Evolutionary conservation across 2,113 vertebrate genomes (phyloP).

Genomic region (Peromyscus maniculatus): DNA sequence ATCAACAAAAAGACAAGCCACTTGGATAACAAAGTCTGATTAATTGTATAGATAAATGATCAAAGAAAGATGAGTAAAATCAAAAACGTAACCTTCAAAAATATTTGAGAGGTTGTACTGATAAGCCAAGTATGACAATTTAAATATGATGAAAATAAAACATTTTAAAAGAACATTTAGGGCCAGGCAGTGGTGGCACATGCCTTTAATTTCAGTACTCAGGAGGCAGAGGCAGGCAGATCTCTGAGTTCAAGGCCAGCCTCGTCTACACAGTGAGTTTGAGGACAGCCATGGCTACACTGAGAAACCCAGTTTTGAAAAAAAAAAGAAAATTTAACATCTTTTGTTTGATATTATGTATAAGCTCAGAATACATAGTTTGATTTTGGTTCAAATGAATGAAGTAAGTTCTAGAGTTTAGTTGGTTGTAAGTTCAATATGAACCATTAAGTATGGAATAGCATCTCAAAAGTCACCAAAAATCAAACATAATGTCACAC

Average conservation of each 20-base stretch:
- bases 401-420: slow-evolving; percentile 46
- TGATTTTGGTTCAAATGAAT: slow-evolving; percentile 38
- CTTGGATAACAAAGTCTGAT: slow-evolving; percentile 20
- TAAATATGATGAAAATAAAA: slow-evolving; percentile 55
- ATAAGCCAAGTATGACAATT: neutral
- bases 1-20: slow-evolving; percentile 35
- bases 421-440: slow-evolving; percentile 33
- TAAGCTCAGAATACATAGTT: neutral
- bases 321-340: slow-evolving; percentile 46
- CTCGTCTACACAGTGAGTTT: neutral
- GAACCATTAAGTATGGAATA: neutral
- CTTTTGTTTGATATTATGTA: slow-evolving; percentile 42
- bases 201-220: neutral
- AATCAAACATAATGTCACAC: neutral
- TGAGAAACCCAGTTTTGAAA: neutral
- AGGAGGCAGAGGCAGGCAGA: neutral
- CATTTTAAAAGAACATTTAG: neutral
- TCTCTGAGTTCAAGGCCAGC: neutral
- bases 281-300: neutral
- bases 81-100: slow-evolving; percentile 58
- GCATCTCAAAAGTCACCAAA: slow-evolving; percentile 54
- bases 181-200: neutral
- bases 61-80: slow-evolving; percentile 14
- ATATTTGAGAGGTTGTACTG: slow-evolving; percentile 9
- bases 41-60: neutral